Evolutionary conservation across 2,888 invertebrate species (phyloP).

Genomic region (Drosophila vallismaia): DNA sequence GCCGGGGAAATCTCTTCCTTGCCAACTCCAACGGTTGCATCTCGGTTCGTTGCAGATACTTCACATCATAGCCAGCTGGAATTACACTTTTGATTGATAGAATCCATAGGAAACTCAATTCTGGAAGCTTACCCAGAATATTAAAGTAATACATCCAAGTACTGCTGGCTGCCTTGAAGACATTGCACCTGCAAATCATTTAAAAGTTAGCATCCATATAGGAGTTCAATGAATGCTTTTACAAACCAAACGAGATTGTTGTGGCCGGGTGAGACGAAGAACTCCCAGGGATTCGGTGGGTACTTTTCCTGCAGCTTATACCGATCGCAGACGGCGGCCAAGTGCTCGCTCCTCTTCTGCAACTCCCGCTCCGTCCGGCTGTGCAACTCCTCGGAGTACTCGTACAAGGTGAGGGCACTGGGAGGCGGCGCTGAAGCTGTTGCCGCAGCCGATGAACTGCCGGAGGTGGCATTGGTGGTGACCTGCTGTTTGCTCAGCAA

Average conservation of each 20-base stretch:
- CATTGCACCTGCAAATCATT: constrained; percentile 85
- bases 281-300: constrained; percentile 89
- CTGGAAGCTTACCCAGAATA: constrained; percentile 86
- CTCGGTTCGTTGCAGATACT: constrained; percentile 86
- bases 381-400: constrained; percentile 84
- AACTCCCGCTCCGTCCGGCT: constrained; percentile 85
- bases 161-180: constrained; percentile 91
- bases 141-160: constrained; percentile 92
- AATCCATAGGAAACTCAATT: no score
- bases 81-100: background rate
- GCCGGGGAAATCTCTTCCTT: constrained; percentile 88
- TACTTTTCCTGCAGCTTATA: constrained; percentile 82
- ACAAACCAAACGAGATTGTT: constrained; percentile 88
- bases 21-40: constrained; percentile 88
- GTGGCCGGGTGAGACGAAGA: constrained; percentile 88
- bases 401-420: constrained; percentile 83
- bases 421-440: constrained; percentile 40
- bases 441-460: constrained; percentile 13
- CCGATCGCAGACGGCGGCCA: constrained; percentile 85
- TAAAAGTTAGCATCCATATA: no score
- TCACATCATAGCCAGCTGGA: constrained; percentile 86
- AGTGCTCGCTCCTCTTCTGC: constrained; percentile 84
- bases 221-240: background rate
- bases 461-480: constrained; percentile 27
- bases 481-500: constrained; percentile 37